Conservation (phyloP, 2,888 invertebrate species). For the Andrena marginata region DNA sequence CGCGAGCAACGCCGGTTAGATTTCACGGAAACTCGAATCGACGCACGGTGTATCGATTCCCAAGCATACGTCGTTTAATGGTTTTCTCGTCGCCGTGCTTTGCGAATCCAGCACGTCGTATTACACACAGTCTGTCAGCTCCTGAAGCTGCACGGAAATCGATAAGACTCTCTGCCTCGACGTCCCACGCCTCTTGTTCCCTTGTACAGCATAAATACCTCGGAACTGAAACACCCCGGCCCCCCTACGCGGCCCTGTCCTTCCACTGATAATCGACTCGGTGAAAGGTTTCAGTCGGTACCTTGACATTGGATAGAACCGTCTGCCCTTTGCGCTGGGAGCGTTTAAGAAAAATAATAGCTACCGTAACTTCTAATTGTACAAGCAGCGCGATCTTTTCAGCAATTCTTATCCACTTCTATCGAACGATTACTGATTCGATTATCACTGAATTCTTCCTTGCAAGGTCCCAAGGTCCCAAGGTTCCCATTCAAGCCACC, state of each 20-base stretch:
- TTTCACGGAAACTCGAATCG: neutral
- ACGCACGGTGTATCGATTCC: neutral
- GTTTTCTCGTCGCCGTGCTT: neutral
- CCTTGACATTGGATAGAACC: conserved; percentile 47
- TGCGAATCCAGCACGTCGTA: conserved; percentile 4
- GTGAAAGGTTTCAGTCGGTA: conserved; percentile 17
- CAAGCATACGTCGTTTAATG: neutral
- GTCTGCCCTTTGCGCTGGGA: too few species aligned
- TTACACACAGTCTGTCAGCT: conserved; percentile 26
- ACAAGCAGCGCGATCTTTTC: too few species aligned
- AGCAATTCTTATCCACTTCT: too few species aligned
- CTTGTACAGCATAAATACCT: conserved; percentile 18
- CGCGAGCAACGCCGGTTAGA: neutral
- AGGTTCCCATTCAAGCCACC: too few species aligned
- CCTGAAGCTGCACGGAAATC: conserved; percentile 25
- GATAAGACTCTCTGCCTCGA: conserved; percentile 25
- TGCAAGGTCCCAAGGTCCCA: too few species aligned
- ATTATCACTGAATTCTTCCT: too few species aligned
- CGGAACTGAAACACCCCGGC: conserved; percentile 2
- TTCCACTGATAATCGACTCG: conserved; percentile 36
- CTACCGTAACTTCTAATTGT: too few species aligned
- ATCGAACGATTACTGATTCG: too few species aligned
- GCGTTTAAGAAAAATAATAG: too few species aligned
- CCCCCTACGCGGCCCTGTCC: neutral
- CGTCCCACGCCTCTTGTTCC: conserved; percentile 7